A percentile compares a stretch with the other conserved stretches of the same genome.
These are phyloP conservation scores for Melanotaenia duboulayi DNA, from an alignment of 2,113 vertebrate species.

Conservation along the genomic window DNA sequence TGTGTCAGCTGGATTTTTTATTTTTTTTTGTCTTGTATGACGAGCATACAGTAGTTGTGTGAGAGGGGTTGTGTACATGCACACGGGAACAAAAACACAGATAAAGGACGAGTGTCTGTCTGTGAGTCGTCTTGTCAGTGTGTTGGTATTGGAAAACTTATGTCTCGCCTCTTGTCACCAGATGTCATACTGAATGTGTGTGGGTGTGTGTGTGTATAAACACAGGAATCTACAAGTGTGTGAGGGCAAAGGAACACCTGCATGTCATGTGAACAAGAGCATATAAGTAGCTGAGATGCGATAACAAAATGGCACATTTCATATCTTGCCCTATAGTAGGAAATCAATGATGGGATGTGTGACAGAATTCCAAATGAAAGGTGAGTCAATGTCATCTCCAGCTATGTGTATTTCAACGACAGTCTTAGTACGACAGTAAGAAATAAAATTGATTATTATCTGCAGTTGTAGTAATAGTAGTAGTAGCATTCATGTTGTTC, in stretches of 20 bases:
- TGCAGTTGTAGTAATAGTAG: too few relatives aligned
- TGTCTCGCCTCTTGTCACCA: not conserved
- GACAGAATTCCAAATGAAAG: slow-evolving; percentile 75
- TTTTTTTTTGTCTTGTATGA: too few relatives aligned
- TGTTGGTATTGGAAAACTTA: slow-evolving; percentile 24
- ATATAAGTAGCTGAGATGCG: slow-evolving; percentile 32
- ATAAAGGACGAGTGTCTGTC: slow-evolving; percentile 40
- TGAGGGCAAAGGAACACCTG: slow-evolving; percentile 11
- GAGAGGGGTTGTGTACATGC: too few relatives aligned
- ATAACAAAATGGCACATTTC: slow-evolving; percentile 64
- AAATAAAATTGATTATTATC: too few relatives aligned
- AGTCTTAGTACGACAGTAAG: slow-evolving; percentile 36
- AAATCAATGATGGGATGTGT: slow-evolving; percentile 74
- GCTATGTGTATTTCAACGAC: slow-evolving; percentile 67
- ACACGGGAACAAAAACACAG: not conserved
- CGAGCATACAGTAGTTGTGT: too few relatives aligned
- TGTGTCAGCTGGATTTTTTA: too few relatives aligned
- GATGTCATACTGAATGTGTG: slow-evolving; percentile 4
- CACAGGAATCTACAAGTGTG: slow-evolving; percentile 9
- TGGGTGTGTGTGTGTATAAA: not conserved
- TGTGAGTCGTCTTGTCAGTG: not conserved
- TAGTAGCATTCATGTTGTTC: too few relatives aligned
- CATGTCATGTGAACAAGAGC: slow-evolving; percentile 12
- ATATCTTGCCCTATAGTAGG: slow-evolving; percentile 61
- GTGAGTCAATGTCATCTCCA: slow-evolving; percentile 78